Base-by-base conservation (phyloP, 2,797 vertebrate species). In the Malacoctenus gilli region DNA sequence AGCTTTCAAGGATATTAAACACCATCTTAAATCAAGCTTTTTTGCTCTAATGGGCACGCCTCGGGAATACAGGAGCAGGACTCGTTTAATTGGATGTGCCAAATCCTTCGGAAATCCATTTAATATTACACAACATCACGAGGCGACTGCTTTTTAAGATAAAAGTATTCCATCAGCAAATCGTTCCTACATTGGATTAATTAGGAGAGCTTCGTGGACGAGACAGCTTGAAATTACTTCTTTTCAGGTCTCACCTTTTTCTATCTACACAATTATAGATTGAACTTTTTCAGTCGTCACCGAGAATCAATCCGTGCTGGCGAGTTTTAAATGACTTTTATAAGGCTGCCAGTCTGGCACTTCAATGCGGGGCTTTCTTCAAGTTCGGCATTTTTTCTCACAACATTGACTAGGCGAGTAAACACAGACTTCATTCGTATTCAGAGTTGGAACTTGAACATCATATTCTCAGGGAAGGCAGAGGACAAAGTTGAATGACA, bases 271-370 rank as follows among this genome's bases (percentile, higher is more conserved):
- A 5, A 61, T 69, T 72, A 72, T 69, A 68, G 74, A 79, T 69
- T 59, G 52, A 80, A 72, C 48, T 60, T 70, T 74, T 71, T 68
- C 47, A 62, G 46, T 48, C 67, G 46, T 59, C 67, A 47, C 68
- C 73, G 67, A 64, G 58, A 80, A 82, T 82, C 79, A 79, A 80
- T 75, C 73, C 23, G 23, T 59, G 68, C 56, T 63, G 72, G 69
- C 59, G 54, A 70, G 70, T 83, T 82, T 74, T 66, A 77, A 79
- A 83, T 72, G 15, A 63, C 55, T 68, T 81, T 77, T 74, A 60
- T 68, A 68, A 59, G 44, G 46, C 65, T 35, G 66, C 49, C 43
- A 31, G 55, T 21, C 37, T 32, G 13, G 11, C 22, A 43, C 46
- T 52, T 58, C 64, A 28, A 48, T 64, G 25, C 53, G 22, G 15